Evolutionary conservation across 2,888 invertebrate species (phyloP).

Genomic region (Pyralis farinalis): DNA sequence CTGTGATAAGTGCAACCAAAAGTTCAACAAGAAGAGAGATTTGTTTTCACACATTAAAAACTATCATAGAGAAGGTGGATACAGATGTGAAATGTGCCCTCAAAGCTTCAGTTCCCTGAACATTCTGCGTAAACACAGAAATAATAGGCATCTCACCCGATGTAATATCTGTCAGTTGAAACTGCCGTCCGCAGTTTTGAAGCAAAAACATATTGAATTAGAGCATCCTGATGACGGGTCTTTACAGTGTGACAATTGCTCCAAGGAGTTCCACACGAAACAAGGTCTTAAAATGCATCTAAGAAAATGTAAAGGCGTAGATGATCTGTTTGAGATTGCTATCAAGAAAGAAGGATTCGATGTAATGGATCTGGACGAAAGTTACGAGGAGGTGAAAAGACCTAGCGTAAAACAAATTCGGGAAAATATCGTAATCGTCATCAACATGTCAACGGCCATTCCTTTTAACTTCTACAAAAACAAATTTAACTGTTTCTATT

Average conservation of each 20-base stretch:
- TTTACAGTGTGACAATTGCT: slow-evolving; percentile 58
- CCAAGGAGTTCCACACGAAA: slow-evolving; percentile 66
- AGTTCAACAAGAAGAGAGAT: slow-evolving; percentile 66
- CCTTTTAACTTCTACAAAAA: slow-evolving; percentile 73
- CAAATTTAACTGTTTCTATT: slow-evolving; percentile 72
- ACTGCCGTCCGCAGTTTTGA: slow-evolving; percentile 59
- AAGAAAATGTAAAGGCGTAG: slow-evolving; percentile 56
- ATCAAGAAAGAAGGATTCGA: slow-evolving; percentile 55
- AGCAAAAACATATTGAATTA: slow-evolving; percentile 61
- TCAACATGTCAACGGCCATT: slow-evolving; percentile 72
- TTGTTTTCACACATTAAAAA: slow-evolving; percentile 70
- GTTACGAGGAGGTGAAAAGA: slow-evolving; percentile 47
- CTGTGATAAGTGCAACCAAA: slow-evolving; percentile 68
- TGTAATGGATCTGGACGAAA: slow-evolving; percentile 53
- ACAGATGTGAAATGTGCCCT: slow-evolving; percentile 59
- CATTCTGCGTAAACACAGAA: slow-evolving; percentile 61
- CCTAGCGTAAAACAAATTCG: slow-evolving; percentile 68
- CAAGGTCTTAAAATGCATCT: slow-evolving; percentile 65
- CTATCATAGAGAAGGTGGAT: slow-evolving; percentile 69
- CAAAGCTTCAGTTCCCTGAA: slow-evolving; percentile 59
- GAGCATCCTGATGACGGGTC: slow-evolving; percentile 70
- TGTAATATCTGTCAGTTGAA: slow-evolving; percentile 62
- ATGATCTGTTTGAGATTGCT: slow-evolving; percentile 41
- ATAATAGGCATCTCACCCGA: slow-evolving; percentile 58
- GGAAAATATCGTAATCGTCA: slow-evolving; percentile 62